These are phyloP conservation scores for Cheirogaleus major DNA, from an alignment of 2,797 vertebrate genomes.

Conservation along the genomic window DNA sequence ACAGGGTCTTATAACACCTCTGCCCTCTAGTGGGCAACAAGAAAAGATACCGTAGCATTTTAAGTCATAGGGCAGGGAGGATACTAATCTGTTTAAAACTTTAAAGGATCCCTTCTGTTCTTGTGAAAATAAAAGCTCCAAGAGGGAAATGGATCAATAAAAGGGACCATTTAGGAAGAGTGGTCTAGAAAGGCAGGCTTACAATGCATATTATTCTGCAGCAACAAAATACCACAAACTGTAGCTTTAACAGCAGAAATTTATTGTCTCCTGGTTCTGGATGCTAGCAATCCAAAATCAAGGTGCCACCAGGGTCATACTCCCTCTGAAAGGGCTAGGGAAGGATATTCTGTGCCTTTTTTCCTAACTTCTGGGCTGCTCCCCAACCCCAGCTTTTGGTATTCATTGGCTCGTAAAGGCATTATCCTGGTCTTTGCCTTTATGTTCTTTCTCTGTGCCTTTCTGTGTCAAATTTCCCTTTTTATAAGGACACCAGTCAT, in stretches of 20 bases:
- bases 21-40: accelerated
- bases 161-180: background rate
- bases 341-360: accelerated
- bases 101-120: background rate
- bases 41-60: background rate
- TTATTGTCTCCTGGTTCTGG: background rate
- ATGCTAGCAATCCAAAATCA: background rate
- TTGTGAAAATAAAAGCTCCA: background rate
- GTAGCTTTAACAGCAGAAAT: background rate
- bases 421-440: background rate
- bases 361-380: too few relatives aligned
- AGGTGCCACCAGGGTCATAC: accelerated
- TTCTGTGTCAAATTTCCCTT: background rate
- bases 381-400: too few relatives aligned
- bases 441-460: background rate
- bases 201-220: background rate
- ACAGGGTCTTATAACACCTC: accelerated
- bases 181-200: background rate
- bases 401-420: background rate
- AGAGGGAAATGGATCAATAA: background rate
- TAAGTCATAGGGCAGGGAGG: background rate
- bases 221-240: background rate
- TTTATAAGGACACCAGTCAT: too few relatives aligned
- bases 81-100: background rate
- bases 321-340: background rate